These are phyloP conservation scores for Eumaeus atala DNA, from an alignment of 1,140 invertebrate genomes.

Conservation along the genomic window DNA sequence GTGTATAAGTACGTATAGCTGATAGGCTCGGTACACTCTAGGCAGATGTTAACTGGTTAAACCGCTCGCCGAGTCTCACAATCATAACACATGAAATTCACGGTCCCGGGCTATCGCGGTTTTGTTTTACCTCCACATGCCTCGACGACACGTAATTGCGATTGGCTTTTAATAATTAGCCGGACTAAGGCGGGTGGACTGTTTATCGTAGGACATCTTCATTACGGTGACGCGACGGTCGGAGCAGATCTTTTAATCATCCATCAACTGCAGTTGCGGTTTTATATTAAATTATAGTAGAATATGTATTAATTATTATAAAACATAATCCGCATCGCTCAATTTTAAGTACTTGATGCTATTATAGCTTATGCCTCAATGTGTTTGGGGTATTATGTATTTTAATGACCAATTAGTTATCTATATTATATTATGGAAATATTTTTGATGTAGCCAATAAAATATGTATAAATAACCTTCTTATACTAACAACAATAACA, in stretches of 20 bases:
- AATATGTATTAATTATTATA: slow-evolving; percentile 3
- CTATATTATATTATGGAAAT: slow-evolving; percentile 16
- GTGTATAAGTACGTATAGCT: slow-evolving; percentile 28
- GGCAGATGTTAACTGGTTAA: slow-evolving; percentile 39
- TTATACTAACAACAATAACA: too few species aligned
- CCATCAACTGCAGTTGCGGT: background rate
- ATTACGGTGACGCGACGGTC: background rate
- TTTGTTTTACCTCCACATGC: slow-evolving; percentile 36
- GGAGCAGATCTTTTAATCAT: background rate
- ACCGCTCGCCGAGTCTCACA: slow-evolving; percentile 22
- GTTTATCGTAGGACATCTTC: slow-evolving; percentile 27
- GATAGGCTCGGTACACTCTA: slow-evolving; percentile 7
- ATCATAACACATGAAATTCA: slow-evolving; percentile 47
- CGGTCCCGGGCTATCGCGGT: slow-evolving; percentile 29
- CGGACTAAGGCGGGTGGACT: slow-evolving; percentile 13
- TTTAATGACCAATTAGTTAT: background rate
- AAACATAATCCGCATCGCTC: background rate
- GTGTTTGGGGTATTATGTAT: background rate
- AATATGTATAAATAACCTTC: too few species aligned
- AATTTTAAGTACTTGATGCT: background rate
- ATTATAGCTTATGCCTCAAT: background rate
- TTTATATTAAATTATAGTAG: background rate
- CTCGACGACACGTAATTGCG: slow-evolving; percentile 33
- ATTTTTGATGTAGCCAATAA: background rate
- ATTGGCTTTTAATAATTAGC: slow-evolving; percentile 36